A percentile compares a stretch with the other conserved stretches of the same genome.
Evolutionary conservation across 2,888 invertebrate species (phyloP).

Genomic region (Drepanosiphum platanoidis): DNA sequence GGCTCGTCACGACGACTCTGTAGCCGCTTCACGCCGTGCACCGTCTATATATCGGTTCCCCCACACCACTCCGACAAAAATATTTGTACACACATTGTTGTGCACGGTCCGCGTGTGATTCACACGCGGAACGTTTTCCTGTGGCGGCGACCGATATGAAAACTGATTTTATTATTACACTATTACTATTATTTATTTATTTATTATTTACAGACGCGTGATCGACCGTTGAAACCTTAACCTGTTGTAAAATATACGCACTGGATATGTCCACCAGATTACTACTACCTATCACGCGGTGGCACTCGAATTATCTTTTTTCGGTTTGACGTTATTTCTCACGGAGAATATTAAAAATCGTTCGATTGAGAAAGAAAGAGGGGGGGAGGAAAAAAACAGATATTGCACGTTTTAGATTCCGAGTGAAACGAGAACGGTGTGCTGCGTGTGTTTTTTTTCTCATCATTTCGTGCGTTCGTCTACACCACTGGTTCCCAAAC

Average conservation of each 20-base stretch:
- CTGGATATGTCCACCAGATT: no score
- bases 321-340: neutral
- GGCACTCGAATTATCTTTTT: neutral
- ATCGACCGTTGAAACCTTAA: neutral
- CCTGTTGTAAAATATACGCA: no score
- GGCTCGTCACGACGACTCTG: conserved; percentile 56
- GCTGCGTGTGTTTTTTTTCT: no score
- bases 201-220: neutral
- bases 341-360: neutral
- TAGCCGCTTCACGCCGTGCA: conserved; percentile 28
- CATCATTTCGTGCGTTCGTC: no score
- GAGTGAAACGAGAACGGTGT: no score
- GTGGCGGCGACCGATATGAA: neutral
- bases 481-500: no score
- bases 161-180: neutral
- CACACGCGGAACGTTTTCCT: conserved; percentile 21
- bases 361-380: no score
- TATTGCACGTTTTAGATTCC: no score
- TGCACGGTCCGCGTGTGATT: neutral
- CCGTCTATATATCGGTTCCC: conserved; percentile 50
- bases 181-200: neutral
- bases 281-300: no score
- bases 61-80: conserved; percentile 34
- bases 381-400: no score
- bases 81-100: neutral